Evolutionary conservation across 2,888 invertebrate genomes (phyloP).

Genomic region (Chaetoderma sp.): DNA sequence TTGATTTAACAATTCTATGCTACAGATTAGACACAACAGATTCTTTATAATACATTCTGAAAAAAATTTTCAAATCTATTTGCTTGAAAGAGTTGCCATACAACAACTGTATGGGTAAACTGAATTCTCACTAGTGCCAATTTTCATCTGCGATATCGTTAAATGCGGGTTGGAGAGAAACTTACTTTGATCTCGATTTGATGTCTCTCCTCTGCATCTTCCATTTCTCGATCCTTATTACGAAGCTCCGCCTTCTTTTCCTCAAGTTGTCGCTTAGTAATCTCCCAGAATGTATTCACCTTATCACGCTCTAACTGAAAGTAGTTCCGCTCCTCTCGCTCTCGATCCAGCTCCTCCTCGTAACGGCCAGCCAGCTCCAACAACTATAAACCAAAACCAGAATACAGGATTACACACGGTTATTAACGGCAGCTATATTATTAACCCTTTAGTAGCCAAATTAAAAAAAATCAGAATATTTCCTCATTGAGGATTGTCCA

Average conservation of each 20-base stretch:
- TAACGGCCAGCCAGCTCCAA: constrained; percentile 88
- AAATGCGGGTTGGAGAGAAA: not conserved
- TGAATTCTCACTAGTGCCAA: not conserved
- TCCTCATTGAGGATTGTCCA: too few relatives aligned
- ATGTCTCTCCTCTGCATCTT: constrained; percentile 87
- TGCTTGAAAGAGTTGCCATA: too few relatives aligned
- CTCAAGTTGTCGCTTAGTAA: constrained; percentile 88
- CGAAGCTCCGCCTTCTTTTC: constrained; percentile 80
- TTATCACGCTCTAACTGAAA: constrained; percentile 96
- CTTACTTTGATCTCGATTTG: constrained; percentile 82
- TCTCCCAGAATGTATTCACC: constrained; percentile 94
- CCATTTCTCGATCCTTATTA: constrained; percentile 87
- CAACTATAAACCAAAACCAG: constrained; percentile 74
- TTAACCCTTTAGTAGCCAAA: not conserved
- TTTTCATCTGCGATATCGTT: not conserved
- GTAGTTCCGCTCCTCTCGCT: constrained; percentile 94
- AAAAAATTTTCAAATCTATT: too few relatives aligned
- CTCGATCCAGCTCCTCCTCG: constrained; percentile 91
- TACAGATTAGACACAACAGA: too few relatives aligned
- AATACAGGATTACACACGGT: not conserved
- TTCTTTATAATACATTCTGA: too few relatives aligned
- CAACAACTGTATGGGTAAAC: too few relatives aligned
- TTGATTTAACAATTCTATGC: too few relatives aligned
- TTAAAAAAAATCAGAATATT: not conserved
- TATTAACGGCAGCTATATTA: not conserved